Percentiles rank a stretch among this genome's conserved stretches.
Conservation (phyloP, 2,888 invertebrate species). For the Dolichomitus sp. region DNA sequence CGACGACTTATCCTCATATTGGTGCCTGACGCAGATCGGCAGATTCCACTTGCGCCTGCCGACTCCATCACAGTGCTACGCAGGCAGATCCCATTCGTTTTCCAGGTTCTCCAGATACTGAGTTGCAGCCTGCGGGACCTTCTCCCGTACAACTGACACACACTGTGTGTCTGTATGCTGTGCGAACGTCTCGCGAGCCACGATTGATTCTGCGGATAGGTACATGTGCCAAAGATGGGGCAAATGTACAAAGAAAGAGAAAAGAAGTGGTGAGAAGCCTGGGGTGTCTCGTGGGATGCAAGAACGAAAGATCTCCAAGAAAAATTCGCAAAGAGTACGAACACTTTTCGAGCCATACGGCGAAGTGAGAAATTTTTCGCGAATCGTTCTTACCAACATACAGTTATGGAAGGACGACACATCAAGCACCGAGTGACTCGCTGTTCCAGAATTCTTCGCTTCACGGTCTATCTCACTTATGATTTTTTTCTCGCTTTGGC, state of each 20-base stretch:
- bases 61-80: not conserved
- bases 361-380: not conserved
- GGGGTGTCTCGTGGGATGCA: constrained; percentile 45
- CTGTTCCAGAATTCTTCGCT: constrained; percentile 9
- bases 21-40: constrained; percentile 42
- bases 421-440: constrained; percentile 25
- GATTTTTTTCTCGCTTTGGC: constrained; percentile 17
- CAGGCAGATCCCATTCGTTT: constrained; percentile 13
- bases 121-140: not conserved
- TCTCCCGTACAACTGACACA: constrained; percentile 6
- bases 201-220: constrained; percentile 34
- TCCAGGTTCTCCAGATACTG: not conserved
- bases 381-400: constrained; percentile 17
- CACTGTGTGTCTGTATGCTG: not conserved
- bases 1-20: not conserved
- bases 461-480: constrained; percentile 36
- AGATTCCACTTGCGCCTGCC: constrained; percentile 43
- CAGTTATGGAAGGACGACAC: constrained; percentile 21
- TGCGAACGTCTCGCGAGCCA: constrained; percentile 32
- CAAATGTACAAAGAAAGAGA: constrained; percentile 1
- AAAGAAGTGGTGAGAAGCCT: constrained; percentile 27
- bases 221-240: not conserved
- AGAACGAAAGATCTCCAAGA: constrained; percentile 8
- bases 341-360: not conserved
- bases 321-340: constrained; percentile 21